These are phyloP conservation scores for Porites evermanni DNA, from an alignment of 92 coral and sea anemone genomes.

Conservation along the genomic window DNA sequence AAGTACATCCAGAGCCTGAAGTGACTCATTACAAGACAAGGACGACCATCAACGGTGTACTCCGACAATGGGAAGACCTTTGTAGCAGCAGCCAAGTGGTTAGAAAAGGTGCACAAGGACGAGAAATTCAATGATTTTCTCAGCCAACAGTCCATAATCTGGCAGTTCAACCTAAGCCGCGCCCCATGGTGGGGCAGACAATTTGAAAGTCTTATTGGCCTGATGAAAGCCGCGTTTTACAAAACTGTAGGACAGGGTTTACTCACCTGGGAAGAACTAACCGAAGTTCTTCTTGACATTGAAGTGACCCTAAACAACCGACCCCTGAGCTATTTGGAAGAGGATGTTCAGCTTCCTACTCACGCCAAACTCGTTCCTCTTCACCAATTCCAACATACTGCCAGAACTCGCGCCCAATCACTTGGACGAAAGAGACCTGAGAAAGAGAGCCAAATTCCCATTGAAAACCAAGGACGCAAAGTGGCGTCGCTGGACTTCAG, in stretches of 20 bases:
- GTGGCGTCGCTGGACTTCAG: slow-evolving; percentile 47
- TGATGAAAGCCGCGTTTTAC: slow-evolving; percentile 3
- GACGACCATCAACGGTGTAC: slow-evolving; percentile 30
- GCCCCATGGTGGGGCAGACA: slow-evolving; percentile 54
- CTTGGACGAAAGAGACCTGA: neutral
- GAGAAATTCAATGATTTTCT: slow-evolving; percentile 23
- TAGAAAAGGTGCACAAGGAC: slow-evolving; percentile 28
- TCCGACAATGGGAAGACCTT: slow-evolving; percentile 41
- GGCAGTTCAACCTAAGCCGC: slow-evolving; percentile 11
- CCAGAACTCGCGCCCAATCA: slow-evolving; percentile 22
- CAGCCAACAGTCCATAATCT: slow-evolving; percentile 38
- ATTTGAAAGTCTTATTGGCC: slow-evolving; percentile 42
- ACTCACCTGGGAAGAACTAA: slow-evolving; percentile 42
- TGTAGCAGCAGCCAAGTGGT: slow-evolving; percentile 43
- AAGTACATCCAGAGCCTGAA: slow-evolving; percentile 41
- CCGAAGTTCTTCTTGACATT: slow-evolving; percentile 40
- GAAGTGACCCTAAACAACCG: slow-evolving; percentile 47
- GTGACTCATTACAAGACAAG: slow-evolving; percentile 33
- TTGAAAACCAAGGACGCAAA: slow-evolving; percentile 36
- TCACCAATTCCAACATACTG: slow-evolving; percentile 30
- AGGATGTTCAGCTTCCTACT: slow-evolving; percentile 15
- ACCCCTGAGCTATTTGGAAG: slow-evolving; percentile 28
- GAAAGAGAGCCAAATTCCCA: slow-evolving; percentile 32
- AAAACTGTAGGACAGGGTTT: slow-evolving; percentile 3
- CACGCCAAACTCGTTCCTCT: neutral